Conservation (phyloP, 2,113 vertebrate genomes). For the Ornithorhynchus anatinus region DNA sequence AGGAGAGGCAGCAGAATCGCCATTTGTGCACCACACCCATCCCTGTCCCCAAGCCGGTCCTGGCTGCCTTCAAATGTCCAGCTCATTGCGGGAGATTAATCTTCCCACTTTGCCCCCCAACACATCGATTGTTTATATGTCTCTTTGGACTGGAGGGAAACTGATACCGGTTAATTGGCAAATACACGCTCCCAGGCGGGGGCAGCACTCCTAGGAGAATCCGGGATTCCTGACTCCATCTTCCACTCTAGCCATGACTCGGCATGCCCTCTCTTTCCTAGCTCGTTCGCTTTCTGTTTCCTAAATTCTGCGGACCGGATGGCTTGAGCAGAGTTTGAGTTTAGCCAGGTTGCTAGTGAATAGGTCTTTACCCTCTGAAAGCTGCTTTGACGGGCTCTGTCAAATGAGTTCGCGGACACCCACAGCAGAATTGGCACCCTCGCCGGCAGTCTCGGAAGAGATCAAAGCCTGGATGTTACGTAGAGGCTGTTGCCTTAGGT, state of each 20-base stretch:
- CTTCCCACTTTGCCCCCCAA: no score
- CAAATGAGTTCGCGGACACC: slow-evolving; percentile 40
- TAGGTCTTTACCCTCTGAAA: slow-evolving; percentile 34
- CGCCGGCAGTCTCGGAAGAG: slow-evolving; percentile 9
- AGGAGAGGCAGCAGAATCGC: no score
- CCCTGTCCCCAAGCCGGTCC: no score
- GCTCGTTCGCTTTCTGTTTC: slow-evolving; percentile 3
- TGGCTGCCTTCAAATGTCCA: no score
- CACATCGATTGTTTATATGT: no score
- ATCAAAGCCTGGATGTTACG: slow-evolving; percentile 34
- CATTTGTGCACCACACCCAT: no score
- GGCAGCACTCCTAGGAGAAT: background rate
- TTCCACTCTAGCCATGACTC: background rate
- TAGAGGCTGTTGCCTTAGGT: slow-evolving; percentile 26
- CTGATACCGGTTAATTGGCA: no score
- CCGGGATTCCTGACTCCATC: background rate
- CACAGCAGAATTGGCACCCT: slow-evolving; percentile 22
- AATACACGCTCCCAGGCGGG: background rate
- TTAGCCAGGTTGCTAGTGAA: slow-evolving; percentile 38
- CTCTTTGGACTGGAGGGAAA: background rate
- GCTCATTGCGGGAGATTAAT: no score
- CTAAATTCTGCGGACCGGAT: slow-evolving; percentile 25
- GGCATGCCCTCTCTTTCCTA: background rate
- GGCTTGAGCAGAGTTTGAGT: slow-evolving; percentile 33
- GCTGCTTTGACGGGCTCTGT: slow-evolving; percentile 54